Evolutionary conservation across 1,140 invertebrate genomes (phyloP).

Genomic region (Harpegnathos saltator): DNA sequence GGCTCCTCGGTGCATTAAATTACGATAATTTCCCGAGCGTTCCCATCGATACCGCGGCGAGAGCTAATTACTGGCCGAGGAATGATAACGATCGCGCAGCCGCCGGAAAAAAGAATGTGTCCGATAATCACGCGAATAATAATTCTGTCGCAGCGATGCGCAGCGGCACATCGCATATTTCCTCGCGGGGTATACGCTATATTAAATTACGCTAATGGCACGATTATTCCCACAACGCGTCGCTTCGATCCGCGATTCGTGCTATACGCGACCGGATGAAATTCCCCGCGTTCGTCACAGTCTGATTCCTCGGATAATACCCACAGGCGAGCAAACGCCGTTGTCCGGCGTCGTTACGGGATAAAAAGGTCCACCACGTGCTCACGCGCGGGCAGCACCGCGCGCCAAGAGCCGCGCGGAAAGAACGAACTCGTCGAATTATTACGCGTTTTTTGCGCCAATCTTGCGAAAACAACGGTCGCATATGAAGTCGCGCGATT

Average conservation of each 20-base stretch:
- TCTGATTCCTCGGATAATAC: conserved; percentile 65
- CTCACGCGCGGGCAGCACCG: neutral
- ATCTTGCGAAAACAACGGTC: neutral
- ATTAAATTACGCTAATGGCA: conserved; percentile 59
- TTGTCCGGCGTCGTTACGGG: conserved; percentile 17
- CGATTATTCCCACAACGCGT: conserved; percentile 43
- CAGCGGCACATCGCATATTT: conserved; percentile 40
- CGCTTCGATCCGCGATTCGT: conserved; percentile 33
- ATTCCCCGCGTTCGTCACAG: conserved; percentile 67
- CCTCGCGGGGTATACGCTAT: conserved; percentile 16
- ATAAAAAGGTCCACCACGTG: conserved; percentile 30
- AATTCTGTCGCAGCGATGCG: conserved; percentile 18
- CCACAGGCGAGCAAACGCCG: conserved; percentile 12
- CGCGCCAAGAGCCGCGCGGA: conserved; percentile 41
- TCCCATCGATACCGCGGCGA: neutral
- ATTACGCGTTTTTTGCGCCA: conserved; percentile 28
- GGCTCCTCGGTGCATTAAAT: conserved; percentile 11
- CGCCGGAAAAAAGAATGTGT: conserved; percentile 1
- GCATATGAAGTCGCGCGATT: neutral
- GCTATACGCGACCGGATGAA: conserved; percentile 57
- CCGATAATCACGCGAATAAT: conserved; percentile 41
- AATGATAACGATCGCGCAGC: conserved; percentile 21
- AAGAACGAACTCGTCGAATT: conserved; percentile 21
- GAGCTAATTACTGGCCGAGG: conserved; percentile 17
- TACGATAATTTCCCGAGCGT: conserved; percentile 12